Percentiles rank a stretch among this genome's conserved stretches.
phyloP scores from a whole-genome alignment of 1,140 invertebrate genomes.

The Pachypeltis micranthus region DNA sequence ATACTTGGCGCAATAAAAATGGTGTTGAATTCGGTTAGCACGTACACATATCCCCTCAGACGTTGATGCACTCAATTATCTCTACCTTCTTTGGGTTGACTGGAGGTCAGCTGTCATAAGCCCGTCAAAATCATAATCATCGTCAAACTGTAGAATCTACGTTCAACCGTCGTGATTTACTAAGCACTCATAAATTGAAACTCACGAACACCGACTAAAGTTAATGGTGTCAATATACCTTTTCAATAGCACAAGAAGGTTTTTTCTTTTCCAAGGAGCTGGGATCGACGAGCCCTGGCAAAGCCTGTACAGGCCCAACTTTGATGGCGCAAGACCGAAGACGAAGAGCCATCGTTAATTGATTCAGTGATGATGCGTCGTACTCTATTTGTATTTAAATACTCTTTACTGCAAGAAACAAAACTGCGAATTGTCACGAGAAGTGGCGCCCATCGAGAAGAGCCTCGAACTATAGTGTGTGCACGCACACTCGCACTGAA shows the following conservation, averaged over 20 bases:
- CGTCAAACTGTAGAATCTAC: neutral
- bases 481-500: no score
- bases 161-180: no score
- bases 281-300: neutral
- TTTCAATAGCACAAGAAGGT: neutral
- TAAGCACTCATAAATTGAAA: neutral
- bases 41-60: neutral
- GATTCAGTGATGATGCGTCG: neutral
- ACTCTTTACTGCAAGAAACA: neutral
- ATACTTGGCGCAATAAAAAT: no score
- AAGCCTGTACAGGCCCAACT: neutral
- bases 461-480: no score
- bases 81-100: neutral
- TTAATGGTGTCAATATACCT: neutral
- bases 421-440: neutral
- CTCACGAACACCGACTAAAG: neutral
- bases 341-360: neutral
- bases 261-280: neutral
- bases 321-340: neutral
- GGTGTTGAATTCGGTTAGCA: no score
- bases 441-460: neutral
- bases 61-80: neutral
- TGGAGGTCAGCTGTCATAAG: neutral
- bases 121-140: neutral
- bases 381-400: neutral